phyloP scores from a whole-genome alignment of 2,888 invertebrate genomes.

The Copidosoma aretas region DNA sequence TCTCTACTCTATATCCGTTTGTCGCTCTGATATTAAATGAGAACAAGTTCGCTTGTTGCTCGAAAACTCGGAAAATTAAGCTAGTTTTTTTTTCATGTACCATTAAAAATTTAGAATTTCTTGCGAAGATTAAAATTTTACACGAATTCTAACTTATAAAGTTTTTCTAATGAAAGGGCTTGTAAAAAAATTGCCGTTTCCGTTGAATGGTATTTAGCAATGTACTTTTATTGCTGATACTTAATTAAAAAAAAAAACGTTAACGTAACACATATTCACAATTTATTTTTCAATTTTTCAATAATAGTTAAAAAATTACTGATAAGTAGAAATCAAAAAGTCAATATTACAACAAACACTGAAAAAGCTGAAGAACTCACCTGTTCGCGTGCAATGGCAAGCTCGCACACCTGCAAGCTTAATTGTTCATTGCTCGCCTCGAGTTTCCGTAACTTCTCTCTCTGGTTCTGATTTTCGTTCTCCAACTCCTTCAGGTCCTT shows the following conservation, averaged over 20 bases:
- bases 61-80: too few relatives aligned
- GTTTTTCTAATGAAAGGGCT: background rate
- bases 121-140: background rate
- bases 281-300: too few relatives aligned
- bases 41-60: background rate
- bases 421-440: conserved; percentile 65
- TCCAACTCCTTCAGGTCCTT: conserved; percentile 72
- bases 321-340: too few relatives aligned
- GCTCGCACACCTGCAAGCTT: conserved; percentile 63
- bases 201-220: too few relatives aligned
- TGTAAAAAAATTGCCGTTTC: conserved; percentile 1
- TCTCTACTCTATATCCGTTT: conserved; percentile 7
- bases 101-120: background rate
- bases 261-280: too few relatives aligned
- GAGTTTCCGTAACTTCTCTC: conserved; percentile 70
- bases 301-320: too few relatives aligned
- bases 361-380: conserved; percentile 27
- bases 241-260: conserved; percentile 8
- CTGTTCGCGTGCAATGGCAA: conserved; percentile 54
- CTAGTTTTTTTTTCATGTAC: too few relatives aligned
- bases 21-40: background rate
- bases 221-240: too few relatives aligned
- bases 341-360: background rate
- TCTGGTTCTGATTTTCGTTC: conserved; percentile 69
- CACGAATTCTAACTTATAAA: background rate